Base-by-base conservation (phyloP, 1,140 invertebrate genomes). In the Phymastichus coffea region DNA sequence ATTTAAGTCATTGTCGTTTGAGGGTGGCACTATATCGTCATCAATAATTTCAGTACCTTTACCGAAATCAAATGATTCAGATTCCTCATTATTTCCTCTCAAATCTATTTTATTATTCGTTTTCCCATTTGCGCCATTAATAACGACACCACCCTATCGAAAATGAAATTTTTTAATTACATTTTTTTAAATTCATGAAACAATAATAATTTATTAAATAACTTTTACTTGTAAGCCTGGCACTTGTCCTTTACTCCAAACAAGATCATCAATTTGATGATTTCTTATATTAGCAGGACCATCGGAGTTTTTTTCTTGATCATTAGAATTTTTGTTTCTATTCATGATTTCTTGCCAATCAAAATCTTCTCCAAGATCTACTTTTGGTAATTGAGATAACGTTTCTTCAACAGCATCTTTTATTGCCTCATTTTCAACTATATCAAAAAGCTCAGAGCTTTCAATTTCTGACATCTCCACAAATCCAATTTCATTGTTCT, bases 231-330 rank as follows among this genome's bases (percentile, higher is more conserved):
- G 63, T 12, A 76, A 58, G 44, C 52, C 69, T 38, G 60, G 17
- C 12, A 81, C 51, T 12, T 77, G 73, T 40, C 80, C 80, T 66
- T 72, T 78, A 57, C 80, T 81, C 81, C 80, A 81, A 33, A 66
- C 56, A 17, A 67, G 66, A 65, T 43, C 56, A 17, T 7, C 48
- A 37, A 23, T 53, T 58, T 59, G 2, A 17, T 28, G 8, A 51
- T 9, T 48, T 46, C 22, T 52, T 46, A 26, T 10, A 28, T 19
- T 37, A 22, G 19, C 14, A 30, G 38, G 38, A 12, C 8, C 4
- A 4, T 4, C 4, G 6, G 8, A 8, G 15, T 6, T 23, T 44
- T 44, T 44, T 22, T 44, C 41, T 4, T 19, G 8, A 19, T 20
- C 22, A 3, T 28, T 23, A 20, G 26, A 33, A 30, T 10, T 23